Conservation (phyloP, 1,140 invertebrate species). For the Papilio helenus region DNA sequence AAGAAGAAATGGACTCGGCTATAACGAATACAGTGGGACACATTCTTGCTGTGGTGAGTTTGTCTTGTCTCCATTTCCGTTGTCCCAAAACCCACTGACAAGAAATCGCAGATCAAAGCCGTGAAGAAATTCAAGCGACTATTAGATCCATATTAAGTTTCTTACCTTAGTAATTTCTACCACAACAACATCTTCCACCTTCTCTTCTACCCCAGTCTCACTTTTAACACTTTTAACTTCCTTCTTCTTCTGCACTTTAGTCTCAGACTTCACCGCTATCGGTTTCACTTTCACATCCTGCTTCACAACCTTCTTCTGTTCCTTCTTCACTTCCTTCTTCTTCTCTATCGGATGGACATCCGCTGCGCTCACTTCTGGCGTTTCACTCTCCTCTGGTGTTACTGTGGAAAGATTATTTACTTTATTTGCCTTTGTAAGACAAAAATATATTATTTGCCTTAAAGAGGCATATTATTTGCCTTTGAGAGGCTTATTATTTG, state of each 20-base stretch:
- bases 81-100: no score
- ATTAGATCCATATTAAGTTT: background rate
- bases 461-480: background rate
- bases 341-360: slow-evolving; percentile 56
- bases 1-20: no score
- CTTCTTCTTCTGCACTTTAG: slow-evolving; percentile 59
- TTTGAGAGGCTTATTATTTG: background rate
- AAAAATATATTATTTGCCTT: background rate
- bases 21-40: no score
- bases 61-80: no score
- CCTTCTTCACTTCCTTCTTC: slow-evolving; percentile 50
- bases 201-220: slow-evolving; percentile 48
- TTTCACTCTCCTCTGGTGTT: slow-evolving; percentile 48
- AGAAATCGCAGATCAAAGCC: no score
- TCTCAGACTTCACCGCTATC: slow-evolving; percentile 51
- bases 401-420: no score
- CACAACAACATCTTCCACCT: slow-evolving; percentile 29
- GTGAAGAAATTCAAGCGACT: no score
- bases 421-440: no score
- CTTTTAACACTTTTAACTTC: slow-evolving; percentile 57
- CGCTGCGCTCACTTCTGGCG: slow-evolving; percentile 66
- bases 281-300: slow-evolving; percentile 50
- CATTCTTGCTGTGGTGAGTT: no score
- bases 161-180: slow-evolving; percentile 49
- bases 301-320: slow-evolving; percentile 51